A percentile compares a stretch with the other conserved stretches of the same genome.
These are phyloP conservation scores for Rhingia campestris DNA, from an alignment of 2,888 invertebrate genomes.

Conservation along the genomic window DNA sequence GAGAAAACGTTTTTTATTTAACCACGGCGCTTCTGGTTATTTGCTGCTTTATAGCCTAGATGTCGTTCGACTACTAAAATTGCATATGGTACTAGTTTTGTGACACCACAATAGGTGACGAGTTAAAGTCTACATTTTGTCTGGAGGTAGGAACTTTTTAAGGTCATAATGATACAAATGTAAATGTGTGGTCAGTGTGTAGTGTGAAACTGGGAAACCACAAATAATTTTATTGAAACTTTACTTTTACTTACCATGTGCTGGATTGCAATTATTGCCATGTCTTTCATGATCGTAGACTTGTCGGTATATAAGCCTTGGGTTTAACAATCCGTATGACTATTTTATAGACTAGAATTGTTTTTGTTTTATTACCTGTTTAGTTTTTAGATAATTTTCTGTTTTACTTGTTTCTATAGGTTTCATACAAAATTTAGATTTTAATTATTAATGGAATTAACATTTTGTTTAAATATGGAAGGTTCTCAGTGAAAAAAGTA, in stretches of 20 bases:
- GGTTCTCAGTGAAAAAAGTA: too few relatives aligned
- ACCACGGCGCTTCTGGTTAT: conserved; percentile 2
- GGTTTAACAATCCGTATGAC: too few relatives aligned
- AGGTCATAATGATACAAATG: background rate
- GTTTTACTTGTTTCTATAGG: too few relatives aligned
- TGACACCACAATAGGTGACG: background rate
- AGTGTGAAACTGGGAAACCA: conserved; percentile 13
- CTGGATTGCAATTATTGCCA: too few relatives aligned
- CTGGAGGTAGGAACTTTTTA: conserved; percentile 12
- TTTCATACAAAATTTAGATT: too few relatives aligned
- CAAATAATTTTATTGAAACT: background rate
- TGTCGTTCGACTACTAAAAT: background rate
- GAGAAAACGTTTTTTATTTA: conserved; percentile 3
- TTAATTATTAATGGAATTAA: too few relatives aligned
- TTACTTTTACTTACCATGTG: background rate
- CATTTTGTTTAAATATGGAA: too few relatives aligned
- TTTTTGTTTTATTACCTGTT: too few relatives aligned
- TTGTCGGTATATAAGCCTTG: too few relatives aligned
- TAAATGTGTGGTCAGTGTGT: background rate
- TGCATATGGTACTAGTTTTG: conserved; percentile 10
- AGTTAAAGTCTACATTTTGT: conserved; percentile 9
- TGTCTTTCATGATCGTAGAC: too few relatives aligned
- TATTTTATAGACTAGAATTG: too few relatives aligned
- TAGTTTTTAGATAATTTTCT: too few relatives aligned
- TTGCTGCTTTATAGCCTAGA: background rate